A percentile compares a stretch with the other conserved stretches of the same genome.
Evolutionary conservation across 2,113 vertebrate species (phyloP).

Genomic region (Trichomycterus rosablanca): DNA sequence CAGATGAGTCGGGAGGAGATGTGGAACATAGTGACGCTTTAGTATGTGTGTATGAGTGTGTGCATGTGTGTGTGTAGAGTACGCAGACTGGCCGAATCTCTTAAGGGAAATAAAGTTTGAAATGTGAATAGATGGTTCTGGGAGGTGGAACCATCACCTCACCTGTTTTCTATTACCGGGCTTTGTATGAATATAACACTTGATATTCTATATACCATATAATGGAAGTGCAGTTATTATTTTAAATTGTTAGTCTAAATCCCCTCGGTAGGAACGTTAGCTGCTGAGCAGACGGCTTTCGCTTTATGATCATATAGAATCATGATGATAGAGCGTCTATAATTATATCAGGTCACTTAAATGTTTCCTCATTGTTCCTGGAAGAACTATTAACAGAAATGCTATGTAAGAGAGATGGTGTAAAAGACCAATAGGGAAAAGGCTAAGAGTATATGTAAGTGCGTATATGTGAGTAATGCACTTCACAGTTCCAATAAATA

Average conservation of each 20-base stretch:
- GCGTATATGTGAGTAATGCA: too few relatives aligned
- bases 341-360: slow-evolving; percentile 2
- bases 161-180: neutral
- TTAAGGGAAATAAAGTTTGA: neutral
- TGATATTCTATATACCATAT: neutral
- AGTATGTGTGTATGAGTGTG: slow-evolving; percentile 6
- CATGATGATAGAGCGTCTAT: neutral
- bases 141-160: neutral
- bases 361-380: slow-evolving; percentile 4
- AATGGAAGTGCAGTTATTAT: slow-evolving; percentile 22
- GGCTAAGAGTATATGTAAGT: neutral
- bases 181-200: slow-evolving; percentile 13
- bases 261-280: neutral
- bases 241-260: neutral
- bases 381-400: slow-evolving; percentile 1
- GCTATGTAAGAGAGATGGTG: neutral
- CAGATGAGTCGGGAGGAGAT: slow-evolving; percentile 22
- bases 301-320: neutral
- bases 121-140: slow-evolving; percentile 4
- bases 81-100: neutral
- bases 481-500: too few relatives aligned
- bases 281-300: slow-evolving; percentile 1
- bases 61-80: neutral
- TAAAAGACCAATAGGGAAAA: neutral
- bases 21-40: slow-evolving; percentile 7